These are phyloP conservation scores for Leptatherina wallacei DNA, from an alignment of 2,797 vertebrate genomes.

Conservation along the genomic window DNA sequence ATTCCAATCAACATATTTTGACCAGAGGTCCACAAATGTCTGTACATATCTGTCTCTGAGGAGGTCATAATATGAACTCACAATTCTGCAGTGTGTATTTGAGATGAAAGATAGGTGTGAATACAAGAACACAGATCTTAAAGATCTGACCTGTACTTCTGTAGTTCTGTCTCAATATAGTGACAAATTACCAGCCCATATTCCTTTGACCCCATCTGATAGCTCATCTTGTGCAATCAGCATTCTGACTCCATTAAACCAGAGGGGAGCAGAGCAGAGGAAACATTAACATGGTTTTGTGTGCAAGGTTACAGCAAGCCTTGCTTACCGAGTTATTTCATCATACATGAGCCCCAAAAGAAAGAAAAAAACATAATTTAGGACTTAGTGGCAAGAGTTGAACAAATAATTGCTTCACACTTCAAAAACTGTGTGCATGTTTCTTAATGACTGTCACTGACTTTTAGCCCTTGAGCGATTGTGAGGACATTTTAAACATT, in stretches of 20 bases:
- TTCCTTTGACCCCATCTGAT: conserved; percentile 37
- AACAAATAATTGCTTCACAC: conserved; percentile 18
- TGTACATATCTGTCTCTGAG: too few relatives aligned
- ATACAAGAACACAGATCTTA: conserved; percentile 27
- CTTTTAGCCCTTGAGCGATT: not conserved
- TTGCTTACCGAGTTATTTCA: conserved; percentile 23
- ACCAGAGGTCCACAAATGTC: too few relatives aligned
- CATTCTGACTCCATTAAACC: conserved; percentile 40
- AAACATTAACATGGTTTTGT: conserved; percentile 26
- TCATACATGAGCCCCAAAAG: conserved; percentile 1
- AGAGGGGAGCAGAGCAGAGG: conserved; percentile 29
- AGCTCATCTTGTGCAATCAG: conserved; percentile 49
- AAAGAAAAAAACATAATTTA: conserved; percentile 15
- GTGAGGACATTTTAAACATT: not conserved
- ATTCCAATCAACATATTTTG: too few relatives aligned
- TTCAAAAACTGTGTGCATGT: not conserved
- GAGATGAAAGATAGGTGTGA: not conserved
- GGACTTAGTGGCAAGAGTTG: conserved; percentile 7
- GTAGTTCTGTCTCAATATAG: not conserved
- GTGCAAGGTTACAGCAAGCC: not conserved
- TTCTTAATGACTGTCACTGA: not conserved
- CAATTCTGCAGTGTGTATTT: not conserved
- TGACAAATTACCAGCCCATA: conserved; percentile 37
- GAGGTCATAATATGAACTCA: not conserved
- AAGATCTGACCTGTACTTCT: not conserved